These are phyloP conservation scores for Scartelaos histophorus DNA, from an alignment of 2,113 vertebrate species.

Conservation along the genomic window DNA sequence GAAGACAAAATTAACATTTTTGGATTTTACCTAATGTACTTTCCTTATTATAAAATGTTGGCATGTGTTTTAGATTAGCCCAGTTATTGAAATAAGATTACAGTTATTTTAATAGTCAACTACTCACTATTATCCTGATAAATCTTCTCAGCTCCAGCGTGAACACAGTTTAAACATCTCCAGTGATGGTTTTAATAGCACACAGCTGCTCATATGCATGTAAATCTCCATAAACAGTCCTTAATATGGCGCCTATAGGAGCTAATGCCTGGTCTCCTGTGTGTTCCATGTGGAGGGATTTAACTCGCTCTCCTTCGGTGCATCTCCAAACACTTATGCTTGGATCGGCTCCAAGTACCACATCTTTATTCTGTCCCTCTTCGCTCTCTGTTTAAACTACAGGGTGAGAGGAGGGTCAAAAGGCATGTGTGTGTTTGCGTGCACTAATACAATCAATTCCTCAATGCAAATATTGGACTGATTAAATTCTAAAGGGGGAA, in stretches of 20 bases:
- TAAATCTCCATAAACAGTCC: not conserved
- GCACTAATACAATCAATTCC: conserved; percentile 61
- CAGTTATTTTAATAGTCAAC: too few relatives aligned
- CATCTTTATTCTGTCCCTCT: conserved; percentile 45
- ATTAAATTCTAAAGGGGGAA: conserved; percentile 60
- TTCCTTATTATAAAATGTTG: too few relatives aligned
- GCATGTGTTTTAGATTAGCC: too few relatives aligned
- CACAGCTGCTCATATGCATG: not conserved
- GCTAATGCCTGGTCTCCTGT: not conserved
- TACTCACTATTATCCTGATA: too few relatives aligned
- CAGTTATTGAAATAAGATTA: too few relatives aligned
- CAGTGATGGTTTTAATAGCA: not conserved
- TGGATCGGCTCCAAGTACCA: conserved; percentile 38
- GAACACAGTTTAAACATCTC: not conserved
- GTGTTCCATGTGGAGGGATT: conserved; percentile 5
- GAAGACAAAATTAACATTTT: too few relatives aligned
- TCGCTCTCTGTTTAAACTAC: conserved; percentile 52
- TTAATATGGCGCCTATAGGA: not conserved
- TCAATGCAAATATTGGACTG: conserved; percentile 61
- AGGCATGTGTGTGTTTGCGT: conserved; percentile 12
- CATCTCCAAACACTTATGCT: conserved; percentile 49
- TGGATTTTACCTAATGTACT: too few relatives aligned
- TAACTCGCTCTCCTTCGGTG: not conserved
- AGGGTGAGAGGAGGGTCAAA: conserved; percentile 39
- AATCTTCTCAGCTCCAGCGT: too few relatives aligned